Percentiles rank a stretch among this genome's conserved stretches.
Evolutionary conservation across 1,140 invertebrate genomes (phyloP).

Genomic region (Meloidogyne chitwoodi): DNA sequence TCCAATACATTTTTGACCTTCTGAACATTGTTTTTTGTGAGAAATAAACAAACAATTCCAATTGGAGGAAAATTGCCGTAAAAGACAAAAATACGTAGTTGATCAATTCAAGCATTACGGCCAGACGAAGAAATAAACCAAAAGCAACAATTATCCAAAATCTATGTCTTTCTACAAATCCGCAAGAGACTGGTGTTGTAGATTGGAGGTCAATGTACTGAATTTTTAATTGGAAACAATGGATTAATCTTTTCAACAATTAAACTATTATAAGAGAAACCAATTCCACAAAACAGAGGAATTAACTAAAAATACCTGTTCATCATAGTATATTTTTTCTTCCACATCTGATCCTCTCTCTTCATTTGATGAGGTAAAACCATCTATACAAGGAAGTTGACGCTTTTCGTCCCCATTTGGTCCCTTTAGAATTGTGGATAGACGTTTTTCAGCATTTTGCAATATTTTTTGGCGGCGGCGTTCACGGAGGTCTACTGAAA

Average conservation of each 20-base stretch:
- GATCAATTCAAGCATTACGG: slow-evolving; percentile 11
- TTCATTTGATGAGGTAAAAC: background rate
- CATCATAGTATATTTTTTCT: background rate
- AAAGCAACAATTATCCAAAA: slow-evolving; percentile 7
- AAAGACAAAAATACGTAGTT: slow-evolving; percentile 10
- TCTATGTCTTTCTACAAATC: slow-evolving; percentile 8
- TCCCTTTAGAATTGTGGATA: slow-evolving; percentile 19
- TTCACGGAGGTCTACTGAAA: slow-evolving; percentile 16
- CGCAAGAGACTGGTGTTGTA: background rate
- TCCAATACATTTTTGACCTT: background rate
- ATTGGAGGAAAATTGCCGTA: slow-evolving; percentile 15
- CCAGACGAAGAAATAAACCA: slow-evolving; percentile 16
- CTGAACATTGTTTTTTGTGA: background rate
- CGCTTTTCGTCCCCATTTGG: slow-evolving; percentile 17
- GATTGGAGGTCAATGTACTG: background rate
- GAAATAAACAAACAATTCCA: background rate
- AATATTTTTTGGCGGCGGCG: slow-evolving; percentile 29
- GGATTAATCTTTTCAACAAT: too few relatives aligned
- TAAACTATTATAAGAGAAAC: too few relatives aligned
- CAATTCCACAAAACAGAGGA: background rate
- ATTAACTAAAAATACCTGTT: background rate
- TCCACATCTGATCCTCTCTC: background rate
- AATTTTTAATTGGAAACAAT: background rate
- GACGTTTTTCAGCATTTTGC: slow-evolving; percentile 18
- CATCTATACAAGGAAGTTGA: slow-evolving; percentile 19